These are phyloP conservation scores for Hirtodrosophila histrioides DNA, from an alignment of 2,888 invertebrate species.

Conservation along the genomic window DNA sequence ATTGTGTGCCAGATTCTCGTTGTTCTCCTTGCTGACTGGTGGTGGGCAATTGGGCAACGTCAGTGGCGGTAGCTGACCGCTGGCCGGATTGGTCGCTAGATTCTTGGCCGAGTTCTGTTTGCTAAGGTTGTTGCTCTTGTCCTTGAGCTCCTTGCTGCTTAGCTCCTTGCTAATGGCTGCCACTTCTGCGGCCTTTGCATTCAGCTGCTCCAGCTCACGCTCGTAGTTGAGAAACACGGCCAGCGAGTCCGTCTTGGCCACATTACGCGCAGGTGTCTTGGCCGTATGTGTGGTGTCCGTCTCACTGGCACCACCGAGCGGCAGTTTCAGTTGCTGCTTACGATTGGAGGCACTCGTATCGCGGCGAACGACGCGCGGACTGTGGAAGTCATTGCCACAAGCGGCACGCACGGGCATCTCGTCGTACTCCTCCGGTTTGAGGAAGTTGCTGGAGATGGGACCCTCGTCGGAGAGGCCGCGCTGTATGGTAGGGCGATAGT, in stretches of 20 bases:
- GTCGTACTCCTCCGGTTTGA: slow-evolving; percentile 84
- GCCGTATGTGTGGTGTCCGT: background rate
- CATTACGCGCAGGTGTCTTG: slow-evolving; percentile 40
- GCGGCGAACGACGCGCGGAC: slow-evolving; percentile 82
- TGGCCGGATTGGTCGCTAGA: slow-evolving; percentile 39
- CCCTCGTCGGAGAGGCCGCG: slow-evolving; percentile 84
- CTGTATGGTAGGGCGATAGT: slow-evolving; percentile 83
- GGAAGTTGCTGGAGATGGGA: slow-evolving; percentile 83
- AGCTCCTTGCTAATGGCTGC: slow-evolving; percentile 42
- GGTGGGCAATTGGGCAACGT: slow-evolving; percentile 25
- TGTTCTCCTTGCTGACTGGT: slow-evolving; percentile 48
- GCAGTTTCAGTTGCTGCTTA: slow-evolving; percentile 75
- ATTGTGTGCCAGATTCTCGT: slow-evolving; percentile 45
- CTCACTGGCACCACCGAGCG: slow-evolving; percentile 32
- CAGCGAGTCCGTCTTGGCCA: slow-evolving; percentile 83
- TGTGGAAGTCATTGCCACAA: slow-evolving; percentile 83
- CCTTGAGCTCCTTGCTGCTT: slow-evolving; percentile 82
- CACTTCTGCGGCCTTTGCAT: slow-evolving; percentile 53
- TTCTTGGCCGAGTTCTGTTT: slow-evolving; percentile 84
- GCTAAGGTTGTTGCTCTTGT: slow-evolving; percentile 83
- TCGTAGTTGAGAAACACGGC: slow-evolving; percentile 84
- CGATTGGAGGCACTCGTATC: slow-evolving; percentile 82
- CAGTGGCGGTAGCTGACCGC: slow-evolving; percentile 58
- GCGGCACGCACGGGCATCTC: slow-evolving; percentile 84
- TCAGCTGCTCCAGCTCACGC: slow-evolving; percentile 81